A percentile compares a stretch with the other conserved stretches of the same genome.
Evolutionary conservation across 2,888 invertebrate species (phyloP).

Genomic region (Drosophila lacicola): DNA sequence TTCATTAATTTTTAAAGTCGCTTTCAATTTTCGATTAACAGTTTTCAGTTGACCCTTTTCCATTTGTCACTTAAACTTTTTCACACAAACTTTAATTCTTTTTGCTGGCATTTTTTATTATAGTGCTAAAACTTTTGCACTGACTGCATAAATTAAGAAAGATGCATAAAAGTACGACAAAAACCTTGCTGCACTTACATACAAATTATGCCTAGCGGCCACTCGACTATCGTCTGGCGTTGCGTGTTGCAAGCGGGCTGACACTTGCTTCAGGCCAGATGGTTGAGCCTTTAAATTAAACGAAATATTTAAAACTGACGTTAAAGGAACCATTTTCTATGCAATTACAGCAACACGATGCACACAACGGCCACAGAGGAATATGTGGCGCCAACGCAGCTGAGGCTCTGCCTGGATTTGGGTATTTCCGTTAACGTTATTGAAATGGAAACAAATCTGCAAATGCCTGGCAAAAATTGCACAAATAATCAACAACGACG

Average conservation of each 20-base stretch:
- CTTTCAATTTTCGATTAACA: conserved; percentile 48
- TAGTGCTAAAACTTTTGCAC: conserved; percentile 48
- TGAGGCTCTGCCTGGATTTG: conserved; percentile 38
- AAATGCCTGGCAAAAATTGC: conserved; percentile 64
- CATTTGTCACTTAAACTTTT: conserved; percentile 31
- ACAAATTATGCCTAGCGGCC: conserved; percentile 17
- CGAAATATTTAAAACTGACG: neutral
- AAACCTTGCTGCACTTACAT: conserved; percentile 33
- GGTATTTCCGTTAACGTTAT: conserved; percentile 41
- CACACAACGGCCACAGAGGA: conserved; percentile 42
- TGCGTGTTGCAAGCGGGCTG: conserved; percentile 5
- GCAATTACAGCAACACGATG: conserved; percentile 53
- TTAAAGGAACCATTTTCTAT: neutral
- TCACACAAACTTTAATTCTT: conserved; percentile 33
- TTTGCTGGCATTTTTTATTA: conserved; percentile 41
- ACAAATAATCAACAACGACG: conserved; percentile 62
- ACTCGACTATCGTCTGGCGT: conserved; percentile 8
- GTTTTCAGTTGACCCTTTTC: conserved; percentile 35
- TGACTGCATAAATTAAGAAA: conserved; percentile 60
- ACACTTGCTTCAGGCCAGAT: conserved; percentile 1
- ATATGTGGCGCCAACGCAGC: conserved; percentile 34
- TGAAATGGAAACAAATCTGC: conserved; percentile 46
- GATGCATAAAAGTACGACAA: conserved; percentile 40
- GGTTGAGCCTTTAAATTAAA: neutral
- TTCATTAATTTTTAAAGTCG: neutral